Base-by-base conservation (phyloP, 2,113 vertebrate genomes). In the Poicephalus gulielmi region DNA sequence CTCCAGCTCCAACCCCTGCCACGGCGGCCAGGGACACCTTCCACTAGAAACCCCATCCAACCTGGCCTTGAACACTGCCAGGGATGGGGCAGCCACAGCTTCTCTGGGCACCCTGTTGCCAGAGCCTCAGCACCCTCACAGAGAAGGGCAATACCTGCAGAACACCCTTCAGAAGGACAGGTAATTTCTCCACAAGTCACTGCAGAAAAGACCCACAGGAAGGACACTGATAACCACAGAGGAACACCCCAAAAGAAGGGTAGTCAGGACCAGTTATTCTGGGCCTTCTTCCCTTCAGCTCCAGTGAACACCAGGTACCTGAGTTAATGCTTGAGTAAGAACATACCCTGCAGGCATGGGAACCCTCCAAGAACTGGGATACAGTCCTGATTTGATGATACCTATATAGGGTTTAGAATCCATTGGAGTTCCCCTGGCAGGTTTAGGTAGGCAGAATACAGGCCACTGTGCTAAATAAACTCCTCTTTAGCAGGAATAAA, bases 21-120 rank as follows among this genome's bases (percentile, higher is more conserved):
- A 23, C 1, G 1, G 33, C 1, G 1, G 33, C 22, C 57, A 59
- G 33, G 57, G 57, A 24, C 57, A 9, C 57, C 22, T 35, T 5
- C 33, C 33, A 5, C 53, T 14, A 9, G 19, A n/a, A 57, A 33
- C 55, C 55, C 53, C 53, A 14, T 52, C 50, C 50, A 52, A 52
- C 50, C 50, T 27, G 25, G 50, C 50, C 5, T 4, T 50, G 14
- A 50, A 13, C 55, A n/a, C 8, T 57, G 31, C 55, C 55, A 57
- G 31, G 55, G 55, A 57, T 57, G 55, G 55, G 8, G 33, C 55
- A 59, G 55, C 55, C 55, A n/a, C 55, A 59, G 55, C 55, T 59
- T n/a, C 55, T n/a, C 55, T 59, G 55, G 55, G 55, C 33, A 59
- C 55, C 33, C 55, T 59, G 55, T n/a, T n/a, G 55, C 33, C 55